These are phyloP conservation scores for Bilobella aurantiaca DNA, from an alignment of 1,140 invertebrate species.

Conservation along the genomic window DNA sequence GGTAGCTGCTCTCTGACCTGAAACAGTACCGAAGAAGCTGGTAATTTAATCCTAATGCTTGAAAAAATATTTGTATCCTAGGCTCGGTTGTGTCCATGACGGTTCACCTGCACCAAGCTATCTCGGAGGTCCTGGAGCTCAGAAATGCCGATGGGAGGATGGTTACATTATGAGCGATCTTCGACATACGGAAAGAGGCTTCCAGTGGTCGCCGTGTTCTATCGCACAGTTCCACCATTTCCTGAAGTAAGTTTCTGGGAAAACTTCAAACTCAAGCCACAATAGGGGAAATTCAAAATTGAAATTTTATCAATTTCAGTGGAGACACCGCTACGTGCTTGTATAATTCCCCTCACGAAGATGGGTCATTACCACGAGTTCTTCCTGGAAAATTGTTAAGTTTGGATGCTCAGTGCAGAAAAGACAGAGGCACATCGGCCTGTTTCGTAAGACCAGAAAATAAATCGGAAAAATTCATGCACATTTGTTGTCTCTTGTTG, in stretches of 20 bases:
- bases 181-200: conserved; percentile 84
- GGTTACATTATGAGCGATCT: conserved; percentile 93
- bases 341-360: conserved; percentile 86
- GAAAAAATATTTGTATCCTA: too few species aligned
- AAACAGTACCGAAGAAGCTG: too few species aligned
- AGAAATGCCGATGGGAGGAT: conserved; percentile 89
- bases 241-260: conserved; percentile 68
- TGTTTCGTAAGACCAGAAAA: conserved; percentile 76
- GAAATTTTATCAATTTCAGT: conserved; percentile 52
- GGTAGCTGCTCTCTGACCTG: too few species aligned
- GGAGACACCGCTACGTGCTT: conserved; percentile 87
- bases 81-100: conserved; percentile 85
- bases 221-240: conserved; percentile 93
- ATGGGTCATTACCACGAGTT: conserved; percentile 74
- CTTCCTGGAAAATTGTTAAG: conserved; percentile 79
- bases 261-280: too few species aligned
- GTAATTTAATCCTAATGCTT: too few species aligned
- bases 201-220: conserved; percentile 86
- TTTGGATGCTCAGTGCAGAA: conserved; percentile 81
- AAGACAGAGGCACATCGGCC: conserved; percentile 84
- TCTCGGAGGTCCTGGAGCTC: conserved; percentile 84
- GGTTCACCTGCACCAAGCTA: conserved; percentile 91
- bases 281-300: too few species aligned
- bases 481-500: conserved; percentile 2
- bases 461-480: too few species aligned